Percentiles rank a stretch among this genome's conserved stretches.
phyloP scores from a whole-genome alignment of 2,797 vertebrate species.

The Agapornis canus region DNA sequence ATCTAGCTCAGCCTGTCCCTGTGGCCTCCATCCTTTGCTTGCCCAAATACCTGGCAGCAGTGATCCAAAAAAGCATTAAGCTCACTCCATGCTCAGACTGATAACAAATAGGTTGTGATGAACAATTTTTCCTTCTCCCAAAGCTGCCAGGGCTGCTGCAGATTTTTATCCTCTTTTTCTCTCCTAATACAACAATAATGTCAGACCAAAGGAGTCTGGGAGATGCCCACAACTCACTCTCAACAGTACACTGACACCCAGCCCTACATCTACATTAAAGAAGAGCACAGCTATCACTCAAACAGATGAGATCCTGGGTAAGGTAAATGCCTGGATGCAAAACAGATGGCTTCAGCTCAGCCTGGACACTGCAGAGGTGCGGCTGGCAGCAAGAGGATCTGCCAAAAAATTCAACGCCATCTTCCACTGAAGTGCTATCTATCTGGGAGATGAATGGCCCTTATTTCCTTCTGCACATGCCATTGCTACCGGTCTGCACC shows the following conservation, averaged over 20 bases:
- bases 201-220: not conserved
- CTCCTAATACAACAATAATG: not conserved
- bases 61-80: not conserved
- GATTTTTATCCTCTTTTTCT: not conserved
- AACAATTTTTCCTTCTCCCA: not conserved
- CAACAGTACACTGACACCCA: not conserved
- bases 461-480: not conserved
- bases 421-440: not conserved
- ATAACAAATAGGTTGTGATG: fast-evolving
- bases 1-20: not conserved
- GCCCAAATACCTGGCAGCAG: not conserved
- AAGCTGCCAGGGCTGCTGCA: not conserved
- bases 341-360: conserved; percentile 8
- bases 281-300: conserved; percentile 21
- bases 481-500: not conserved
- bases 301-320: not conserved
- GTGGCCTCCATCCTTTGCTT: not conserved
- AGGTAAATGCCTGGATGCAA: not conserved
- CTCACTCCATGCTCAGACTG: not conserved
- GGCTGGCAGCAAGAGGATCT: not conserved
- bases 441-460: not conserved
- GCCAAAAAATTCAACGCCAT: not conserved
- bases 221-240: not conserved
- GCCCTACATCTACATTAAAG: not conserved
- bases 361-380: not conserved